Conservation (phyloP, 2,113 vertebrate genomes). For the Sander vitreus region DNA sequence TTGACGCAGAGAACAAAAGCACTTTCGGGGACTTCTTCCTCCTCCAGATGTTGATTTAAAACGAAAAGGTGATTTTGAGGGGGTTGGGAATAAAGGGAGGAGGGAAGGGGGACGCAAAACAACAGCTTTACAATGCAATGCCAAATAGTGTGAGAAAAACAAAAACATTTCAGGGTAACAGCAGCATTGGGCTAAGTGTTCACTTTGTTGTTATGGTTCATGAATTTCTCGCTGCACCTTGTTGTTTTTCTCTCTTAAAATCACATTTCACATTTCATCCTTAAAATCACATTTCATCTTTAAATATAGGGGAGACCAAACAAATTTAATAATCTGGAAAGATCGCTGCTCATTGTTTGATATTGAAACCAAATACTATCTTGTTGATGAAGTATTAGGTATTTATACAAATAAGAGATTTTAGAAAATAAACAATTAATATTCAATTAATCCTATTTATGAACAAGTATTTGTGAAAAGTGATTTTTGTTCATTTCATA, state of each 20-base stretch:
- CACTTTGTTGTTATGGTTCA: constrained; percentile 40
- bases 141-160: constrained; percentile 67
- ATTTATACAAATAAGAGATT: neutral
- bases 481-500: neutral
- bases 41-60: constrained; percentile 80
- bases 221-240: constrained; percentile 35
- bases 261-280: constrained; percentile 36
- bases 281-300: constrained; percentile 36
- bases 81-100: neutral
- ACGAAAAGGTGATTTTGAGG: constrained; percentile 70
- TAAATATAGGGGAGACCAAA: neutral
- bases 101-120: neutral
- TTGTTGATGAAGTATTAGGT: neutral
- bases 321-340: neutral
- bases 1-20: constrained; percentile 71
- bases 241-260: constrained; percentile 47
- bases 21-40: constrained; percentile 52
- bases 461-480: neutral
- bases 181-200: constrained; percentile 40
- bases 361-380: neutral
- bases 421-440: neutral
- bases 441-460: neutral
- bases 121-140: constrained; percentile 40
- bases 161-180: constrained; percentile 48
- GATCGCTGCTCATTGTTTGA: neutral